Conservation (phyloP, 2,113 vertebrate genomes). For the Ondatra zibethicus region DNA sequence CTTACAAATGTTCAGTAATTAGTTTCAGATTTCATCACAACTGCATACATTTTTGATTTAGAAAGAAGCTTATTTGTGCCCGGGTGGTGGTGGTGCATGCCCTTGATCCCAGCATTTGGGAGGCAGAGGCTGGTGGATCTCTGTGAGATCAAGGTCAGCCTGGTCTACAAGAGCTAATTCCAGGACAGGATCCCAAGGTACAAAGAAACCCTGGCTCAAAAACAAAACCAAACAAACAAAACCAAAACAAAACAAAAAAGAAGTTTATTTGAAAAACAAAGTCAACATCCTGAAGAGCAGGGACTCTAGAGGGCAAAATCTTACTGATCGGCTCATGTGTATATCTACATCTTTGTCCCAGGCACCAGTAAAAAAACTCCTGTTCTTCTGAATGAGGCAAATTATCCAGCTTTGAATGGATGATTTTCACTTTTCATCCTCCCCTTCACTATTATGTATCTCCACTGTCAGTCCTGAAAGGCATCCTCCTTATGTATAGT, state of each 20-base stretch:
- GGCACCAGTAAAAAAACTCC: rapidly evolving
- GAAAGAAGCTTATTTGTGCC: background rate
- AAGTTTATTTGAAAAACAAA: background rate
- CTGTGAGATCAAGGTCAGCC: too few relatives aligned
- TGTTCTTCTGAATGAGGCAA: background rate
- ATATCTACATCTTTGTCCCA: background rate
- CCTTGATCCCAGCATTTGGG: too few relatives aligned
- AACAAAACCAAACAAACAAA: too few relatives aligned
- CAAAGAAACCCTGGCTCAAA: too few relatives aligned
- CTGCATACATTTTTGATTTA: background rate
- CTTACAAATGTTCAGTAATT: background rate
- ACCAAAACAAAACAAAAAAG: background rate
- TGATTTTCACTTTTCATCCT: background rate
- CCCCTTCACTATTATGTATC: rapidly evolving
- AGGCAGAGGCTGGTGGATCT: too few relatives aligned
- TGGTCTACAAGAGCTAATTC: too few relatives aligned
- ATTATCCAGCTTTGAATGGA: background rate
- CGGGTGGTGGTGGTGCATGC: rapidly evolving
- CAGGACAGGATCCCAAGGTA: too few relatives aligned
- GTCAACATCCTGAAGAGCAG: background rate
- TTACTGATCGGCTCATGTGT: background rate
- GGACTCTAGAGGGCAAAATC: background rate
- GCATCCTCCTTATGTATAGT: background rate
- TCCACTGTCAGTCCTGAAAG: background rate
- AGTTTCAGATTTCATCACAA: background rate